Evolutionary conservation across 2,113 vertebrate species (phyloP), one percentile per base, ranked within the genome.

Genomic region (Epinephelus fuscoguttatus): DNA sequence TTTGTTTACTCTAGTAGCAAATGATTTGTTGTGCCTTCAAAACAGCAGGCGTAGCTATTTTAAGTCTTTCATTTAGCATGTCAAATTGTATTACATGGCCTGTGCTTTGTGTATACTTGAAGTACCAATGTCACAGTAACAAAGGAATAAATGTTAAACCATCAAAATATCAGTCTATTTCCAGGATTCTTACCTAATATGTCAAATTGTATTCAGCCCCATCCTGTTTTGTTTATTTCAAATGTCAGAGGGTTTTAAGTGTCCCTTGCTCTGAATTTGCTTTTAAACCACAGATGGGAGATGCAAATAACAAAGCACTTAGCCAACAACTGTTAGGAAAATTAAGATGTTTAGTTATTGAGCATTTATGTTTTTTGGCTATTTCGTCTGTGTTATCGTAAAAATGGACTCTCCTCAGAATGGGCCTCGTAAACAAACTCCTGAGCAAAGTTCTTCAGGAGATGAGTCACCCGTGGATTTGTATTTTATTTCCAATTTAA

Each of bases 51-150:
- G 9, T 7, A 57, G 78, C 81, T 93, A 91, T 93, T 93, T 93
- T 82, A 63, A 83, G 87, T 57, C 49, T 77, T 90, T 91, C 66
- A 53, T 84, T 93, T 90, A 90, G 86, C 80, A 68, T 90, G 88
- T 93, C 93, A 93, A 78, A 85, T 89, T 85, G 66, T 78, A 76
- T 93, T 90, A 90, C 91, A 70, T 60, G 83, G 64, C 77, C 85
- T 77, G 71, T 6, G 72, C 74, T 82, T 77, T 84, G 66, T 77
- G 80, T 80, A 13, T 37, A 75, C 67, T 75, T 27, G 37, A 59
- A 80, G 82, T 89, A 50, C 81, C 60, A 77, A 80, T 72, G 84
- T 86, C 62, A 70, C 64, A 47, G 47, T 73, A 76, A 85, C 82
- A 77, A 80, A 88, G 47, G 56, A 79, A 73, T 78, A 62, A 85